Conservation (phyloP, 2,113 vertebrate species). For the Phalacrocorax brasilianus region DNA sequence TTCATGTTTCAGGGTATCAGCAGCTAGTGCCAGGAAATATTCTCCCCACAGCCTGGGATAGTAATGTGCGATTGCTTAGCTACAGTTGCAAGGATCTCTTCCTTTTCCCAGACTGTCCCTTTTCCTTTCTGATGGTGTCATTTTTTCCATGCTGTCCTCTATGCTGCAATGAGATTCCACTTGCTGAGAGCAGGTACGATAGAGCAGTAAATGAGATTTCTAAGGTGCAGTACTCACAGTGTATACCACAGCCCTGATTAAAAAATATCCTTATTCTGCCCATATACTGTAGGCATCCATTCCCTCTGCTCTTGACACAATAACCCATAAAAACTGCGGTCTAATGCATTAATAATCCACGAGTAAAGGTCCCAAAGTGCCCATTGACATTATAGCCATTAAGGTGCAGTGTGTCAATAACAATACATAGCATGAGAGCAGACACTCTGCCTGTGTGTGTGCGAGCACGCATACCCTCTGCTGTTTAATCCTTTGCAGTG, state of each 20-base stretch:
- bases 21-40: background rate
- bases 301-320: constrained; percentile 43
- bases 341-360: constrained; percentile 62
- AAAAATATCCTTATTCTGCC: constrained; percentile 1
- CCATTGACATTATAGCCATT: constrained; percentile 65
- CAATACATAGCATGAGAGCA: constrained; percentile 2
- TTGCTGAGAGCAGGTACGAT: background rate
- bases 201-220: background rate
- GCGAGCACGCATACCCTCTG: background rate
- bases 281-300: background rate
- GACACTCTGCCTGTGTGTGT: background rate
- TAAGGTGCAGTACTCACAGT: background rate
- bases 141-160: background rate
- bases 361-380: constrained; percentile 55
- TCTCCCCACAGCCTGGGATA: background rate
- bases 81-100: background rate
- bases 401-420: constrained; percentile 60
- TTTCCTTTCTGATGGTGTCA: constrained; percentile 1
- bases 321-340: constrained; percentile 41
- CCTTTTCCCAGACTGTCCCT: background rate
- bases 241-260: background rate
- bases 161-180: background rate
- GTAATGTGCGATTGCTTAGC: background rate
- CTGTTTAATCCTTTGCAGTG: constrained; percentile 20
- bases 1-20: constrained; percentile 12